A percentile compares a stretch with the other conserved stretches of the same genome.
phyloP scores from a whole-genome alignment of 2,797 vertebrate genomes.

The Acanthopagrus latus region DNA sequence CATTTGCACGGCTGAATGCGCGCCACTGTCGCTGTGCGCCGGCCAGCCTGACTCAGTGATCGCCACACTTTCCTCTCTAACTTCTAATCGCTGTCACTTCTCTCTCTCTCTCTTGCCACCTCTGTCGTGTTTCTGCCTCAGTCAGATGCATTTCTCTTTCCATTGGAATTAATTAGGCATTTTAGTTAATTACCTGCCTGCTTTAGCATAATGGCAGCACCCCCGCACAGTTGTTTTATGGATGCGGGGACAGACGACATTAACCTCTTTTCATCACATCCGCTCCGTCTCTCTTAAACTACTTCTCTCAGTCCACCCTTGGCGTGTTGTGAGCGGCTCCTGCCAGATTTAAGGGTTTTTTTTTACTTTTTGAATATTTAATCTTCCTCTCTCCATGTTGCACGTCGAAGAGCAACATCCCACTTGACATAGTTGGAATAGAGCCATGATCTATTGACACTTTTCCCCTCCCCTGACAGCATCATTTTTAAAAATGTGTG shows the following conservation, averaged over 20 bases:
- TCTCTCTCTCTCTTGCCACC: conserved; percentile 44
- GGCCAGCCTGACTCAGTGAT: conserved; percentile 51
- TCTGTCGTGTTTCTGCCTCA: conserved; percentile 52
- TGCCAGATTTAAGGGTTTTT: conserved; percentile 8
- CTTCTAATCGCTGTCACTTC: conserved; percentile 41
- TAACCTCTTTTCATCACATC: conserved; percentile 49
- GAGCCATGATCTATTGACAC: neutral
- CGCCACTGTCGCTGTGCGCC: conserved; percentile 28
- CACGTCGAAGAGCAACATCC: conserved; percentile 12
- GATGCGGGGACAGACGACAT: conserved; percentile 48
- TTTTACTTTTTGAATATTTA: conserved; percentile 48
- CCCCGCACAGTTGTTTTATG: conserved; percentile 42
- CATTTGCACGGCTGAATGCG: conserved; percentile 65
- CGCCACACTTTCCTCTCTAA: conserved; percentile 37
- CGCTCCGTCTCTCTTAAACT: conserved; percentile 15
- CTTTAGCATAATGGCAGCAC: conserved; percentile 63
- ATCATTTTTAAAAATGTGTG: neutral
- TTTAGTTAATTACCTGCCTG: conserved; percentile 70
- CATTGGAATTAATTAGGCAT: conserved; percentile 69
- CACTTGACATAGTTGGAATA: conserved; percentile 16
- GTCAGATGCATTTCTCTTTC: conserved; percentile 51
- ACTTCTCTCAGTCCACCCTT: conserved; percentile 19
- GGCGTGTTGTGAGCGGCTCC: conserved; percentile 7
- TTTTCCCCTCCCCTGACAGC: neutral
- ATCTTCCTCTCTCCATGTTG: conserved; percentile 13